Evolutionary conservation across 2,797 vertebrate species (phyloP), one percentile per base, ranked within the genome.

Genomic region (Macrochelys suwanniensis): DNA sequence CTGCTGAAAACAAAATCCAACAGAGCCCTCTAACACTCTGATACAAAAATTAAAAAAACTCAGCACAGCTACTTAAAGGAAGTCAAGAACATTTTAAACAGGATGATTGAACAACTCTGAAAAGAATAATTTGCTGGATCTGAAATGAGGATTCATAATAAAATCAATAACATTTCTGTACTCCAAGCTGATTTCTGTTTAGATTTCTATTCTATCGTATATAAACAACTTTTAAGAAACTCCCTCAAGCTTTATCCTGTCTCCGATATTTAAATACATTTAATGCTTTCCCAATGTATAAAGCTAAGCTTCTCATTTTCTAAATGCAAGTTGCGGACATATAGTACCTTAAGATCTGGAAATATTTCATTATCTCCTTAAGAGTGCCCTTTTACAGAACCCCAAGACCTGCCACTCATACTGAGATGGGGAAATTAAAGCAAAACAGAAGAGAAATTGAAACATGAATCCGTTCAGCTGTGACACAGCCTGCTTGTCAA

Each of bases 401-500:
- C 51, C 82, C 50, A 77, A 54, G 33, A 45, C 33, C 50, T 82
- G 87, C 82, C 92, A 91, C 54, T 96, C 92, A 45, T 68, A 59
- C 57, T 78, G 84, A 95, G 96, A 84, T 79, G 80, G 54, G 76
- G 45, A 88, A 89, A 86, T 84, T 89, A 94, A 97, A 92, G 50
- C 51, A 94, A 96, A 96, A 87, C 84, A 91, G 82, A 96, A 93
- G 95, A 95, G 94, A 90, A 96, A 89, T 37, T 93, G 96, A 96
- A 97, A 96, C 84, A 17, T 87, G 92, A 97, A 78, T 92, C 94
- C 74, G 65, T 87, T 97, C 95, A 95, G 91, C 95, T 94, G 95
- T n/a, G 19, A 89, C 87, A 84, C 91, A 93, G 94, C 82, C 82
- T 92, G 89, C 68, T 88, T 87, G 84, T 86, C 93, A 90, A 68